phyloP scores from a whole-genome alignment of 2,113 vertebrate genomes.

The Rana temporaria region DNA sequence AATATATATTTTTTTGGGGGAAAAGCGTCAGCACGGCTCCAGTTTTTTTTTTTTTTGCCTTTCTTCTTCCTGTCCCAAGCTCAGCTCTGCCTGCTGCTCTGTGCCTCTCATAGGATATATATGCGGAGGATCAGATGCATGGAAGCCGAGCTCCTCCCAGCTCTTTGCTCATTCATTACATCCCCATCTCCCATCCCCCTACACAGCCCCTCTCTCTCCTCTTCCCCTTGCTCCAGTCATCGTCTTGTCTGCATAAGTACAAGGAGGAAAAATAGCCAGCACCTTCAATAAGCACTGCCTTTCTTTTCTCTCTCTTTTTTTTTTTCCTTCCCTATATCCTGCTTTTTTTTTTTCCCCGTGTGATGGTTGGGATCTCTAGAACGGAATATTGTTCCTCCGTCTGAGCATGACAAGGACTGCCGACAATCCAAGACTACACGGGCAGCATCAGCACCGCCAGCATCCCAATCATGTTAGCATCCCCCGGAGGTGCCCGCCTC shows the following conservation, averaged over 20 bases:
- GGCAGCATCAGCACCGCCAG: conserved; percentile 73
- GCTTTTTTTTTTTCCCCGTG: too few species aligned
- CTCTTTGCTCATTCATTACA: conserved; percentile 47
- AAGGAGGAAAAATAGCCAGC: conserved; percentile 35
- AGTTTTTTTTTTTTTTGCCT: not conserved
- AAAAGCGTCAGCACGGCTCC: not conserved
- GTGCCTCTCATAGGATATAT: conserved; percentile 1
- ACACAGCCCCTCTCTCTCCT: conserved; percentile 18
- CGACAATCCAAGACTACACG: conserved; percentile 73
- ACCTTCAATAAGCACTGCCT: conserved; percentile 31
- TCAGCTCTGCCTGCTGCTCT: conserved; percentile 36
- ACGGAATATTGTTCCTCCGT: conserved; percentile 70
- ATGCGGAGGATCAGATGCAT: conserved; percentile 8
- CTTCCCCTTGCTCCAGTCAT: conserved; percentile 39
- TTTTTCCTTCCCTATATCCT: too few species aligned
- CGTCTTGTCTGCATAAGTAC: conserved; percentile 46
- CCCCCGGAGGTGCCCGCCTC: conserved; percentile 70
- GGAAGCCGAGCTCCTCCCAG: conserved; percentile 34
- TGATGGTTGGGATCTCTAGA: conserved; percentile 75
- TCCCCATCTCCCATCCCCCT: conserved; percentile 39
- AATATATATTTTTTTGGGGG: conserved; percentile 23
- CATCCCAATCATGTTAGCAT: conserved; percentile 73
- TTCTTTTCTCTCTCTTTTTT: conserved; percentile 58
- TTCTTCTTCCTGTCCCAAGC: conserved; percentile 13
- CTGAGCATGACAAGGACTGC: conserved; percentile 83